Base-by-base conservation (phyloP, 2,888 invertebrate species). In the Spicauda simplicius region DNA sequence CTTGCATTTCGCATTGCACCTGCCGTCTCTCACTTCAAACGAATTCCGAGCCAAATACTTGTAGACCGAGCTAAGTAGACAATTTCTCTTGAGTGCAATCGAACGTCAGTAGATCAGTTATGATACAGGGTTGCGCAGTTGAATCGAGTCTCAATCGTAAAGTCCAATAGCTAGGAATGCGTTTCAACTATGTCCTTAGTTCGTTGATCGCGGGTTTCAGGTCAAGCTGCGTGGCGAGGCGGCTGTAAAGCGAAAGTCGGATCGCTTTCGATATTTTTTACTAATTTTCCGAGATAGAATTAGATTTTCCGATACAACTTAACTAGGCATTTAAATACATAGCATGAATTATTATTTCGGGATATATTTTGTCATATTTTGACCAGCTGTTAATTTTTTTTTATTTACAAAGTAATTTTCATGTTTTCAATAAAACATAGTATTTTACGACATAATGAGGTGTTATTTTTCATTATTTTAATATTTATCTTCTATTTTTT, bases 131-230 rank as follows among this genome's bases (percentile, higher is more conserved):
- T 60, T 59, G 66, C 66, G 60, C 55, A 61, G 74, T 74, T 74
- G 76, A 77, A 73, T 78, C 75, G 68, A 71, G 72, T 75, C 75
- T 76, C 76, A 75, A 78, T 82, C 81, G 77, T 83, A 80, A 80
- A 77, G 45, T 75, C 74, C 78, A 81, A 79, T 79, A 80, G 76
- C 80, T 80, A 82, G 80, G 84, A 85, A 86, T 83, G 82, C 76
- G 78, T 77, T 80, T 81, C 79, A 75, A 77, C 80, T 78, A 78
- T 80, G 80, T 78, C 80, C 80, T 82, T 84, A 83, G 81, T 82
- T 82, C 79, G 79, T 78, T 82, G 79, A 81, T 83, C 79, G 82
- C 76, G 76, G 78, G 56, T 56, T 56, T 61, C 50, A 16, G 66
- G 66, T 25, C 66, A 61, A 67, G 66, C 66, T 10, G 37, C 8